A percentile compares a stretch with the other conserved stretches of the same genome.
Evolutionary conservation across 2,797 vertebrate species (phyloP).

Genomic region (Phoxinus dragarum): DNA sequence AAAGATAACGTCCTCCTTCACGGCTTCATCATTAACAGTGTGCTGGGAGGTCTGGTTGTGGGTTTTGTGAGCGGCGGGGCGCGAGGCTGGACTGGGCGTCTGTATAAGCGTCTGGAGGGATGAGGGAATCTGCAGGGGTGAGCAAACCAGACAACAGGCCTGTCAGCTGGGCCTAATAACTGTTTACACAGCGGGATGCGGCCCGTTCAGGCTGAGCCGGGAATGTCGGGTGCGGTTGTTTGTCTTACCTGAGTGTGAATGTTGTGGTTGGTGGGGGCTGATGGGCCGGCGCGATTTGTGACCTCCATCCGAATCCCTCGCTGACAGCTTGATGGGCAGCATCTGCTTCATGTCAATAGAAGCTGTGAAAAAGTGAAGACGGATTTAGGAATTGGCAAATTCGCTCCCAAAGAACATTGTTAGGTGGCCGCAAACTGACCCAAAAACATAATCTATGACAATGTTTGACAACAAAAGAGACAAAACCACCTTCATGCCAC

Average conservation of each 20-base stretch:
- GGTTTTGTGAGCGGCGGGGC: slow-evolving; percentile 61
- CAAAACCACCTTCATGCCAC: background rate
- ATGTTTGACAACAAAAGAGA: background rate
- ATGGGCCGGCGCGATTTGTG: slow-evolving; percentile 80
- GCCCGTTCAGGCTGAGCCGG: background rate
- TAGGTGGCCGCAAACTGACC: background rate
- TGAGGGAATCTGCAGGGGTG: slow-evolving; percentile 74
- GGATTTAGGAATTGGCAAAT: background rate
- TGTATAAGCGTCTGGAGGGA: slow-evolving; percentile 70
- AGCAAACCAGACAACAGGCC: slow-evolving; percentile 38
- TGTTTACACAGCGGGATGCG: slow-evolving; percentile 23
- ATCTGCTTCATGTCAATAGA: slow-evolving; percentile 82
- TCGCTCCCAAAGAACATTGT: background rate
- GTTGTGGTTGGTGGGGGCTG: slow-evolving; percentile 80
- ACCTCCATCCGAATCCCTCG: slow-evolving; percentile 79
- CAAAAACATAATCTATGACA: background rate
- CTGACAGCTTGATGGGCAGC: slow-evolving; percentile 79
- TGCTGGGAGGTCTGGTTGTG: slow-evolving; percentile 65
- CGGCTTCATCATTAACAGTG: slow-evolving; percentile 75
- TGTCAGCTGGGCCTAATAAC: slow-evolving; percentile 24
- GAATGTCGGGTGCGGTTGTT: slow-evolving; percentile 25
- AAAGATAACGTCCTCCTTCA: slow-evolving; percentile 93
- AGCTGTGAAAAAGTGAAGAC: slow-evolving; percentile 61
- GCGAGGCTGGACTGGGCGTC: slow-evolving; percentile 71
- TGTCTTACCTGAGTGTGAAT: slow-evolving; percentile 70